Evolutionary conservation across 2,797 vertebrate species (phyloP), one percentile per base, ranked within the genome.

Genomic region (Diplodus sargus): DNA sequence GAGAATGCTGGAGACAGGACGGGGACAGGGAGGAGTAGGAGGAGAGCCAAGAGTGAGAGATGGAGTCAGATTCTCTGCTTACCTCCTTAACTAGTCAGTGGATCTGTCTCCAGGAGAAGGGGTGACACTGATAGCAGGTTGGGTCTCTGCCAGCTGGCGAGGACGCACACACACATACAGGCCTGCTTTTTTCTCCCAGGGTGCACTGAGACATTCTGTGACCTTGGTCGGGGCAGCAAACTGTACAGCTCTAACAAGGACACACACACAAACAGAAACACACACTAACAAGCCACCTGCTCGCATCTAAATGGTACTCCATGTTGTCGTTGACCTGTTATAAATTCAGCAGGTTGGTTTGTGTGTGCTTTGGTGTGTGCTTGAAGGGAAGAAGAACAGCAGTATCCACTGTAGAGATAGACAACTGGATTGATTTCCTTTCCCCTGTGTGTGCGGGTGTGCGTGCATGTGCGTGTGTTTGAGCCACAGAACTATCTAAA

Each of bases 201-300:
- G 4, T 81, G 79, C 74, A 69, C 52, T 80, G 71, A 89, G 85
- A 89, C 76, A 71, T 86, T 78, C 78, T 59, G 18, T 86, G 91
- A 93, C 91, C 91, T 93, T 91, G 91, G 76, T 77, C 58, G 62
- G 76, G 66, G 71, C 81, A 90, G 75, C 59, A 80, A 74, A 87
- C 65, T 81, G 61, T 78, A 76, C 69, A 86, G 61, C 52, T 61
- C 76, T 79, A 84, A 74, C 84, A 84, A 79, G 85, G 51, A 76
- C 62, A 75, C 45, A 60, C 7, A 53, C 45, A 39, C 57, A 39
- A 11, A 72, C 13, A 68, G 22, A 66, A 39, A 58, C 53, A 67
- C 47, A 45, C 42, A 18, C 49, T 43, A 56, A 76, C 82, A 80
- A 77, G 74, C 70, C 85, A 86, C 85, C 85, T 89, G 81, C 78